These are phyloP conservation scores for Vanacampus margaritifer DNA, from an alignment of 2,113 vertebrate species.

Conservation along the genomic window DNA sequence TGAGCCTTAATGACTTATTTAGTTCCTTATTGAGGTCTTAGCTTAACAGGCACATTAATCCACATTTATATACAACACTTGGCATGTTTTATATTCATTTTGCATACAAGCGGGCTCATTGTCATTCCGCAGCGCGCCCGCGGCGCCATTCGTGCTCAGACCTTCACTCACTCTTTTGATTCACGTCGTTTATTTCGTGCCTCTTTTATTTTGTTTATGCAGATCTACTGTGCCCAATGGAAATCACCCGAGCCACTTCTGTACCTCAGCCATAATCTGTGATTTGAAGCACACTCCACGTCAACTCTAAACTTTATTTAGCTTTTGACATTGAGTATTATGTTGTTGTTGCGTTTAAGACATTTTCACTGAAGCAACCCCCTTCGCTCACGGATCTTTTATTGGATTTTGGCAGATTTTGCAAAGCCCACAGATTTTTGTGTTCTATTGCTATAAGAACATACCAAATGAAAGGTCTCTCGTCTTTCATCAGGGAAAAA, in stretches of 20 bases:
- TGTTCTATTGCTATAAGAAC: too few species aligned
- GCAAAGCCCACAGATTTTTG: too few species aligned
- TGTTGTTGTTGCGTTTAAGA: background rate
- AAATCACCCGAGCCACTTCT: conserved; percentile 13
- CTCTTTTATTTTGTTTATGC: conserved; percentile 13
- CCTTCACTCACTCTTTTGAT: conserved; percentile 15
- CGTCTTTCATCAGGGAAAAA: too few species aligned
- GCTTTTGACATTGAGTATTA: background rate
- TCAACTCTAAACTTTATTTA: background rate
- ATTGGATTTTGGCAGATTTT: too few species aligned
- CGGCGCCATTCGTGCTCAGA: conserved; percentile 22
- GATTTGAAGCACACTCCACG: background rate
- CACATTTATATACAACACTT: background rate
- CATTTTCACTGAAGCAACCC: too few species aligned
- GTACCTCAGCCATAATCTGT: conserved; percentile 2
- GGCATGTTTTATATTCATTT: conserved; percentile 14
- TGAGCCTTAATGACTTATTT: conserved; percentile 6
- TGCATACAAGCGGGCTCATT: conserved; percentile 8
- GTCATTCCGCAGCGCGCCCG: conserved; percentile 23
- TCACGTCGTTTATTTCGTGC: conserved; percentile 14
- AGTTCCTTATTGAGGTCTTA: background rate
- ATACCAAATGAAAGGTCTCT: too few species aligned
- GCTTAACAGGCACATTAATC: background rate
- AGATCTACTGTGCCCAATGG: conserved; percentile 7
- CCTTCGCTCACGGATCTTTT: too few species aligned